Conservation (phyloP, 1,140 invertebrate genomes). For the Hyphantria cunea region DNA sequence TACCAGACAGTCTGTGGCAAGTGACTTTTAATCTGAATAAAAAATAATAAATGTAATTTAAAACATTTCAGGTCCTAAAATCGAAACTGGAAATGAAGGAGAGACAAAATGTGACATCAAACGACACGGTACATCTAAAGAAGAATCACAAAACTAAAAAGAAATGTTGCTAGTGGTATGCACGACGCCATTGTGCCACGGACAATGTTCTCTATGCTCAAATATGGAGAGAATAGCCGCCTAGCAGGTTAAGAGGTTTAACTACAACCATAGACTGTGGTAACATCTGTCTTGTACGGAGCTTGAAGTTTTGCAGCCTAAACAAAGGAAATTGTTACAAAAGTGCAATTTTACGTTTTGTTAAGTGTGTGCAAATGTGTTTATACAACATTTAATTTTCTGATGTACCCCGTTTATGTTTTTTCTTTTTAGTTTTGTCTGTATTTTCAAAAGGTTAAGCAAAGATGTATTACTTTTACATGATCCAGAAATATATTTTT, state of each 20-base stretch:
- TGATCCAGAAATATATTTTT: too few species aligned
- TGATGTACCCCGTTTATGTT: too few species aligned
- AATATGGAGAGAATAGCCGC: constrained; percentile 68
- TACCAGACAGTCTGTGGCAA: too few species aligned
- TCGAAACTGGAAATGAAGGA: constrained; percentile 83
- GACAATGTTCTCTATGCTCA: constrained; percentile 76
- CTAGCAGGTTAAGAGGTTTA: constrained; percentile 47
- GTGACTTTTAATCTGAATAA: too few species aligned
- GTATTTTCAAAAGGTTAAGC: too few species aligned
- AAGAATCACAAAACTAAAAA: constrained; percentile 82
- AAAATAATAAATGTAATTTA: neutral
- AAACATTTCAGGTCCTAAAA: constrained; percentile 77
- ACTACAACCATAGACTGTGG: neutral
- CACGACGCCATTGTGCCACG: constrained; percentile 52
- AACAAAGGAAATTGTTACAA: neutral
- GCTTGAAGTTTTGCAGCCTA: neutral
- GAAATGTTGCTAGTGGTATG: constrained; percentile 82
- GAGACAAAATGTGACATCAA: constrained; percentile 82
- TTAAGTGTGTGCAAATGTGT: constrained; percentile 15
- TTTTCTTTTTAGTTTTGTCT: too few species aligned
- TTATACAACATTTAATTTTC: constrained; percentile 1
- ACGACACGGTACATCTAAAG: constrained; percentile 82
- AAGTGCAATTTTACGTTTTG: too few species aligned
- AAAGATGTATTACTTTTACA: too few species aligned
- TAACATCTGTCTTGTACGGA: neutral